Percentiles rank a stretch among this genome's conserved stretches.
phyloP scores from a whole-genome alignment of 2,113 vertebrate species.

The Amphiprion percula region DNA sequence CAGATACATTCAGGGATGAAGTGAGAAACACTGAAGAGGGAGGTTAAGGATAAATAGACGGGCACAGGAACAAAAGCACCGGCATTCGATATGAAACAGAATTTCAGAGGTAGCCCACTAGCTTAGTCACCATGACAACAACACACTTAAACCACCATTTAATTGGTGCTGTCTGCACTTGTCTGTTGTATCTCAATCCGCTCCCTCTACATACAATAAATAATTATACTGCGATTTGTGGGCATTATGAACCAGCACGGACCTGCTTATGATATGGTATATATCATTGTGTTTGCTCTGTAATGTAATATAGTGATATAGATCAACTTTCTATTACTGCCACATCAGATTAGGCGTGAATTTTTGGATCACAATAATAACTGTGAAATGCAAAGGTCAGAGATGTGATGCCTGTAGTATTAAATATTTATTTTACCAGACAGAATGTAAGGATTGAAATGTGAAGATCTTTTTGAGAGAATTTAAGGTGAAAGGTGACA shows the following conservation, averaged over 20 bases:
- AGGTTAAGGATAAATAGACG: slow-evolving; percentile 60
- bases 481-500: no score
- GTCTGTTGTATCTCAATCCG: slow-evolving; percentile 71
- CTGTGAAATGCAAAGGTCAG: background rate
- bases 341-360: background rate
- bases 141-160: slow-evolving; percentile 80
- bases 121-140: slow-evolving; percentile 83
- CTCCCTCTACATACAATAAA: slow-evolving; percentile 58
- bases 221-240: slow-evolving; percentile 71
- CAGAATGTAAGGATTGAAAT: background rate
- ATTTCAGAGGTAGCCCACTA: slow-evolving; percentile 76
- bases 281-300: slow-evolving; percentile 42
- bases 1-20: slow-evolving; percentile 9
- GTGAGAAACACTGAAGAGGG: slow-evolving; percentile 35
- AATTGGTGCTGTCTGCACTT: slow-evolving; percentile 79
- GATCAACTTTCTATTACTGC: slow-evolving; percentile 21
- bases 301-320: slow-evolving; percentile 32
- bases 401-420: background rate
- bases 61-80: slow-evolving; percentile 65
- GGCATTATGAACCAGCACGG: slow-evolving; percentile 51
- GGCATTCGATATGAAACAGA: slow-evolving; percentile 72
- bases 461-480: no score
- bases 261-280: slow-evolving; percentile 44
- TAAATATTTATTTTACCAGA: background rate
- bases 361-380: background rate